Conservation (phyloP, 1,140 invertebrate genomes). For the Drosophila insularis region DNA sequence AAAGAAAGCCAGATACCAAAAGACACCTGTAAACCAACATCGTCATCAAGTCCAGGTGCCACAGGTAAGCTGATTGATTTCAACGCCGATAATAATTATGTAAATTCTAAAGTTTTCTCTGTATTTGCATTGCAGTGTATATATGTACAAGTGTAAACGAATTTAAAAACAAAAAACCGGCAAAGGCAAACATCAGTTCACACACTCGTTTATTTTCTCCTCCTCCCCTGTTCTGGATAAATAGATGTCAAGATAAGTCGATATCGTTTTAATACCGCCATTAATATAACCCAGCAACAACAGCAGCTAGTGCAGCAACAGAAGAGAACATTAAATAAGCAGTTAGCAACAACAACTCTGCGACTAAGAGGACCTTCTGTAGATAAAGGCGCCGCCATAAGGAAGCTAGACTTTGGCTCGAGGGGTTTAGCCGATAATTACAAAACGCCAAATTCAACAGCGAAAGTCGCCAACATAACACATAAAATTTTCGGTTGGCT, state of each 20-base stretch:
- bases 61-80: conserved; percentile 38
- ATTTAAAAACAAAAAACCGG: conserved; percentile 44
- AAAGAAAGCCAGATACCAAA: conserved; percentile 19
- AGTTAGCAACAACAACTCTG: neutral
- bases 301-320: conserved; percentile 16
- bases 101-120: conserved; percentile 15
- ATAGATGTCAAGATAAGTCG: conserved; percentile 77
- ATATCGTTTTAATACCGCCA: conserved; percentile 67
- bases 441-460: conserved; percentile 76
- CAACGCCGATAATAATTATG: neutral
- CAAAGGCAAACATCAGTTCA: conserved; percentile 3
- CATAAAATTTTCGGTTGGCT: conserved; percentile 79
- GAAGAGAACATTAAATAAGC: conserved; percentile 13
- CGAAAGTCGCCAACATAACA: conserved; percentile 80
- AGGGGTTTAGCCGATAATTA: conserved; percentile 54
- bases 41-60: conserved; percentile 8
- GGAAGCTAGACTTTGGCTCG: conserved; percentile 19
- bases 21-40: conserved; percentile 12
- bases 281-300: conserved; percentile 64
- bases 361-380: conserved; percentile 19
- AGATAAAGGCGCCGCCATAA: neutral
- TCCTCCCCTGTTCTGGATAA: conserved; percentile 10
- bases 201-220: neutral
- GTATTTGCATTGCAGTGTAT: conserved; percentile 52
- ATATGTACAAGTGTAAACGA: conserved; percentile 64